These are phyloP conservation scores for Epinotia bilunana DNA, from an alignment of 2,888 invertebrate genomes.

Conservation along the genomic window DNA sequence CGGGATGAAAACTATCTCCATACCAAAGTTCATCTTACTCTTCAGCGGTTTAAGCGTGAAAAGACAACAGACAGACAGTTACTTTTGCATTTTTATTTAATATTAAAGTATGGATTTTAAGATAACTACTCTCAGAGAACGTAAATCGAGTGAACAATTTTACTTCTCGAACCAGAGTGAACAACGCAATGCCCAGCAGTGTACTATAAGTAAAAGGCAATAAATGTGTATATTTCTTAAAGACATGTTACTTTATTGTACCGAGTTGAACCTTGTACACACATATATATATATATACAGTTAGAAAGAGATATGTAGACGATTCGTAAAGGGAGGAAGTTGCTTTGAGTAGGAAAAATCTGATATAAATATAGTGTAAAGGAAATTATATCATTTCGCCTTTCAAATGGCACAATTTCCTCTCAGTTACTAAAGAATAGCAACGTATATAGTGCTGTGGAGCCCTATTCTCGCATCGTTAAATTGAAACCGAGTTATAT, in stretches of 20 bases:
- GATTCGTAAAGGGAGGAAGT: slow-evolving; percentile 18
- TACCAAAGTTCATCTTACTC: no score
- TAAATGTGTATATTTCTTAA: not conserved
- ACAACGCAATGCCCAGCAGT: not conserved
- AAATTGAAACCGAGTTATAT: not conserved
- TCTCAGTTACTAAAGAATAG: slow-evolving; percentile 6
- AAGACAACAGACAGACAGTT: no score
- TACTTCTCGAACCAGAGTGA: not conserved
- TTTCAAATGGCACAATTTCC: slow-evolving; percentile 31
- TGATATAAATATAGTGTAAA: slow-evolving; percentile 24
- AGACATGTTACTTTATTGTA: not conserved
- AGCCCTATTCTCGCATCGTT: not conserved
- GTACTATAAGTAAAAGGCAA: not conserved
- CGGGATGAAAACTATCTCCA: no score
- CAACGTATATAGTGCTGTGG: not conserved
- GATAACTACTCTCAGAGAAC: slow-evolving; percentile 8
- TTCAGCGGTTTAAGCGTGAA: no score
- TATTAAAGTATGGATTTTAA: not conserved
- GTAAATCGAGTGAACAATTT: slow-evolving; percentile 25
- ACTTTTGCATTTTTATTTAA: no score
- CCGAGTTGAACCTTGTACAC: not conserved
- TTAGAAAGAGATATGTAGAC: not conserved
- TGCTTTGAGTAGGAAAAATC: slow-evolving; percentile 32
- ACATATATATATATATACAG: not conserved
- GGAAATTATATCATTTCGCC: slow-evolving; percentile 30